Percentiles rank a stretch among this genome's conserved stretches.
These are phyloP conservation scores for Hypselothyrea guttata DNA, from an alignment of 2,888 invertebrate genomes.

Conservation along the genomic window DNA sequence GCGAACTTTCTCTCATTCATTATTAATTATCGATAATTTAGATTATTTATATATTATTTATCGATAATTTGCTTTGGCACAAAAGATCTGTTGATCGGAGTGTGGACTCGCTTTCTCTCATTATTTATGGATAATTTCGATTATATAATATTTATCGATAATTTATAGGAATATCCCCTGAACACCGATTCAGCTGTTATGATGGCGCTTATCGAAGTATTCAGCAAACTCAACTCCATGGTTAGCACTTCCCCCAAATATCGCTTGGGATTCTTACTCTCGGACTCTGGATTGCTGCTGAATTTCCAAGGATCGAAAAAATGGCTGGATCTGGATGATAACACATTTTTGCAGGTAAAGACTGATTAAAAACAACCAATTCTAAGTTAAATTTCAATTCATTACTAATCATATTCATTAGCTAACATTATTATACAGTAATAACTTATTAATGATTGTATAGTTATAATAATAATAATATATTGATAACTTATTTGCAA, in stretches of 20 bases:
- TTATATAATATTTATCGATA: no score
- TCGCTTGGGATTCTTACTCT: slow-evolving; percentile 92
- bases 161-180: slow-evolving; percentile 90
- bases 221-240: slow-evolving; percentile 92
- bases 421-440: background rate
- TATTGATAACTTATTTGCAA: background rate
- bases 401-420: background rate
- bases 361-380: background rate
- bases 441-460: no score
- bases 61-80: no score
- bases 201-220: slow-evolving; percentile 92
- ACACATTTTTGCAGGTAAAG: slow-evolving; percentile 86
- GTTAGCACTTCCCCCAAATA: slow-evolving; percentile 88
- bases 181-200: slow-evolving; percentile 95
- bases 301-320: slow-evolving; percentile 98
- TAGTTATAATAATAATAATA: no score
- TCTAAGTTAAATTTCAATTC: background rate
- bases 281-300: slow-evolving; percentile 93
- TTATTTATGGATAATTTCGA: no score
- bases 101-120: no score
- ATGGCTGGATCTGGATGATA: slow-evolving; percentile 90
- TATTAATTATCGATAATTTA: no score
- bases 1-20: no score
- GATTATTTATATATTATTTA: no score
- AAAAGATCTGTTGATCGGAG: no score